A percentile compares a stretch with the other conserved stretches of the same genome.
These are phyloP conservation scores for Cosmia trapezina DNA, from an alignment of 2,888 invertebrate genomes.

Conservation along the genomic window DNA sequence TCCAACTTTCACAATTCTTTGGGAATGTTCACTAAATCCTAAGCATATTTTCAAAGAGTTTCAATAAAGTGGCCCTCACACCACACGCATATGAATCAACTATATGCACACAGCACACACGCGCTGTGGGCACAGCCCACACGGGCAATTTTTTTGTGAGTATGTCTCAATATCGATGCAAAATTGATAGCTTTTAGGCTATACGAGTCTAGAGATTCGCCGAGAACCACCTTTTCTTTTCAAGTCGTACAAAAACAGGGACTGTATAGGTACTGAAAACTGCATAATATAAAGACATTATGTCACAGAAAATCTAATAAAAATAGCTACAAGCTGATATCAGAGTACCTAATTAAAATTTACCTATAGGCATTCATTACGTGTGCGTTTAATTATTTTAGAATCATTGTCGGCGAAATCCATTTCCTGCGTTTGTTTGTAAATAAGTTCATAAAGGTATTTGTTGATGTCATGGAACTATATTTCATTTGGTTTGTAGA, in stretches of 20 bases:
- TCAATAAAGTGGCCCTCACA: too few relatives aligned
- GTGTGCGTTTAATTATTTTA: conserved; percentile 42
- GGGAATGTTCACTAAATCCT: too few relatives aligned
- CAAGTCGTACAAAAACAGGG: neutral
- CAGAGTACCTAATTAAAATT: conserved; percentile 21
- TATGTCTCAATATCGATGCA: neutral
- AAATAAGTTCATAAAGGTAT: conserved; percentile 53
- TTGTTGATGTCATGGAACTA: conserved; percentile 36
- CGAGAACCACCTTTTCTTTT: neutral
- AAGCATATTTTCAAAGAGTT: too few relatives aligned
- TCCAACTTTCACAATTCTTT: too few relatives aligned
- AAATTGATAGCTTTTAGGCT: neutral
- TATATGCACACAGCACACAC: neutral
- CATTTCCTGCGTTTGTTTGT: conserved; percentile 65
- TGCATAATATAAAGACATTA: neutral
- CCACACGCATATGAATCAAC: too few relatives aligned
- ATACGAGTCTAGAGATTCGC: neutral
- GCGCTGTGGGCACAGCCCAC: neutral
- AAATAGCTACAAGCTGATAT: conserved; percentile 13
- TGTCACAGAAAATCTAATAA: conserved; percentile 10
- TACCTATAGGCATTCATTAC: conserved; percentile 39
- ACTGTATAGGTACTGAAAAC: neutral
- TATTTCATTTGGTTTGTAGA: conserved; percentile 32
- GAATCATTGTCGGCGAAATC: conserved; percentile 54
- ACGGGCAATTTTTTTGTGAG: neutral